Evolutionary conservation across 1,140 invertebrate genomes (phyloP).

Genomic region (fruit fly (Drosophila melanogaster)): DNA sequence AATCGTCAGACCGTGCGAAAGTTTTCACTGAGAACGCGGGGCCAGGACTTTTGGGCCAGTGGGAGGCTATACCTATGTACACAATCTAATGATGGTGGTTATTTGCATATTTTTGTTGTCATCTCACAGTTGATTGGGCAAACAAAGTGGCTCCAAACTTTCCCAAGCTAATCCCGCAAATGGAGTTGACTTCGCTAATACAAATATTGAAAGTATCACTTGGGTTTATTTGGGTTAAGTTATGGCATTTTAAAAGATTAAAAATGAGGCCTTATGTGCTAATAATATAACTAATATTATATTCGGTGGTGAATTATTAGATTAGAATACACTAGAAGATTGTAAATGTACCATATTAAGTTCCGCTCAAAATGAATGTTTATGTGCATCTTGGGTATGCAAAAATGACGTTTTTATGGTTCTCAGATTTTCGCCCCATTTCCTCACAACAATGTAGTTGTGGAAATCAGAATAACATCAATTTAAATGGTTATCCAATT

Average conservation of each 20-base stretch:
- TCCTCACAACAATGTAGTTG: background rate
- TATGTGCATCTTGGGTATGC: background rate
- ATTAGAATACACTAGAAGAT: too few relatives aligned
- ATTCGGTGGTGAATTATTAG: too few relatives aligned
- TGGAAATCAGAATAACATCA: background rate
- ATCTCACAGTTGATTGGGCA: slow-evolving; percentile 49
- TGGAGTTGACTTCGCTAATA: background rate
- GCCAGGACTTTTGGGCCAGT: slow-evolving; percentile 12
- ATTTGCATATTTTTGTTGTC: slow-evolving; percentile 47
- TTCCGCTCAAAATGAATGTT: background rate
- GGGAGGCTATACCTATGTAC: slow-evolving; percentile 10
- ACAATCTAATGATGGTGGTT: background rate
- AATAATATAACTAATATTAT: too few relatives aligned
- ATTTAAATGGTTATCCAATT: slow-evolving; percentile 6
- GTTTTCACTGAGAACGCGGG: slow-evolving; percentile 48
- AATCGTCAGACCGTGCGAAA: slow-evolving; percentile 70
- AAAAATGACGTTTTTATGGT: background rate
- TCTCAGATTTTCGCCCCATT: background rate
- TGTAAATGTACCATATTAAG: too few relatives aligned
- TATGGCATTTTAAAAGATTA: too few relatives aligned
- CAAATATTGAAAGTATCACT: background rate
- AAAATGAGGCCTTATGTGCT: too few relatives aligned
- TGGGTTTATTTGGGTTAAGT: background rate
- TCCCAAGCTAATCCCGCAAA: slow-evolving; percentile 2
- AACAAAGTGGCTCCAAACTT: slow-evolving; percentile 9